Evolutionary conservation across 1,140 invertebrate genomes (phyloP), one percentile per base, ranked within the genome.

Genomic region (Plodia interpunctella): DNA sequence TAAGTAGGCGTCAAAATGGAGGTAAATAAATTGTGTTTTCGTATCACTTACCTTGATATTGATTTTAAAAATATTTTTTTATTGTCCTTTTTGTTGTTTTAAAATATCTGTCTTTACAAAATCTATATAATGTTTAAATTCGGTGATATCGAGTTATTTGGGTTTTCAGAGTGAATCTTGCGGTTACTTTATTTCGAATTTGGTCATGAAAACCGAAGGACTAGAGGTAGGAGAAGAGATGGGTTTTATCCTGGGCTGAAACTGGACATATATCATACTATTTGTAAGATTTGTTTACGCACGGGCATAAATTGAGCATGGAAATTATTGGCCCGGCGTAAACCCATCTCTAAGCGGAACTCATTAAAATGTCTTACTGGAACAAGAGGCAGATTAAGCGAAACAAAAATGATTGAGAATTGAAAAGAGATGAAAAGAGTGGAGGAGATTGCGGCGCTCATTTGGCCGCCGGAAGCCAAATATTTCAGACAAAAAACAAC

Each of bases 401-500:
- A 25, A 25, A 25, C 21, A 25, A 25, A 25, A 66, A 59, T 55
- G 30, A 35, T 49, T 63, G 57, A 57, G 61, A 69, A 66, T 59
- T 57, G 60, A 70, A 57, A 50, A 32, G 62, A 63, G 57, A 57
- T 63, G 60, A 62, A 76, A 81, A 35, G 13, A 13, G 10, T 25
- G 73, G 75, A 68, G 68, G 71, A 66, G 57, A 51, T 20, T 51
- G 66, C 69, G 67, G 63, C 60, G 35, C 63, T 68, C 59, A 70
- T 73, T 72, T 76, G 21, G 62, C 57, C 25, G 59, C 63, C 69
- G 69, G 74, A 74, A 66, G 65, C 62, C 62, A 59, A 53, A 59
- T 57, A 67, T 65, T 72, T 76, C 57, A 57, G 76, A 71, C 55
- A 25, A 70, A 62, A 70, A 78, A 78, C 70, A 78, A 70, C 66